A percentile compares a stretch with the other conserved stretches of the same genome.
Evolutionary conservation across 2,888 invertebrate genomes (phyloP).

Genomic region (Hypomecis punctinalis): DNA sequence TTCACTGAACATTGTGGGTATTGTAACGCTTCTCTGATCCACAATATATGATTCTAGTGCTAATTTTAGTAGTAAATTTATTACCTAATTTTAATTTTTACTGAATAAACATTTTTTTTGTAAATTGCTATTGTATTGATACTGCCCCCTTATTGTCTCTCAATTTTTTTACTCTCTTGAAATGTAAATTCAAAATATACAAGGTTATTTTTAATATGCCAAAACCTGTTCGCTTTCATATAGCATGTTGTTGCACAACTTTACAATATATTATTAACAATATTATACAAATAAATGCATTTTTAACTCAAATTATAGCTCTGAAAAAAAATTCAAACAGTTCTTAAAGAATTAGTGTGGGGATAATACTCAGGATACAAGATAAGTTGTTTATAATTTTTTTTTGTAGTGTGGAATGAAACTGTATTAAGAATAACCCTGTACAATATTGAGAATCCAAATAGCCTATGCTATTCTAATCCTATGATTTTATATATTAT

Average conservation of each 20-base stretch:
- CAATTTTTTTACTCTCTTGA: neutral
- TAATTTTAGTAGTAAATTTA: conserved; percentile 73
- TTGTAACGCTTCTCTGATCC: conserved; percentile 55
- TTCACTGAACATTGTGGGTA: conserved; percentile 52
- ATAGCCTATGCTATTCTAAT: neutral
- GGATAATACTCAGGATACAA: too few species aligned
- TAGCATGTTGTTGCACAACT: too few species aligned
- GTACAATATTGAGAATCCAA: too few species aligned
- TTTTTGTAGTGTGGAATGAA: too few species aligned
- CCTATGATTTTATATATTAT: neutral
- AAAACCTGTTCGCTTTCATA: too few species aligned
- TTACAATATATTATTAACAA: neutral
- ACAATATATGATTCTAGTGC: conserved; percentile 64
- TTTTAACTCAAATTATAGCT: too few species aligned
- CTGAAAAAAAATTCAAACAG: too few species aligned
- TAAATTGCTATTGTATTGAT: conserved; percentile 61
- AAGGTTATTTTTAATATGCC: too few species aligned
- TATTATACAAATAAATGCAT: neutral
- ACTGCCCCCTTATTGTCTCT: conserved; percentile 45
- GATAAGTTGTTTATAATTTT: too few species aligned
- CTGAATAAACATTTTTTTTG: conserved; percentile 69
- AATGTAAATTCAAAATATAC: neutral
- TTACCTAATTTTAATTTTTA: conserved; percentile 69
- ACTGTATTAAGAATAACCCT: too few species aligned
- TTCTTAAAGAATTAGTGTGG: too few species aligned